Conservation (phyloP, 2,888 invertebrate species). For the Limnephilus marmoratus region DNA sequence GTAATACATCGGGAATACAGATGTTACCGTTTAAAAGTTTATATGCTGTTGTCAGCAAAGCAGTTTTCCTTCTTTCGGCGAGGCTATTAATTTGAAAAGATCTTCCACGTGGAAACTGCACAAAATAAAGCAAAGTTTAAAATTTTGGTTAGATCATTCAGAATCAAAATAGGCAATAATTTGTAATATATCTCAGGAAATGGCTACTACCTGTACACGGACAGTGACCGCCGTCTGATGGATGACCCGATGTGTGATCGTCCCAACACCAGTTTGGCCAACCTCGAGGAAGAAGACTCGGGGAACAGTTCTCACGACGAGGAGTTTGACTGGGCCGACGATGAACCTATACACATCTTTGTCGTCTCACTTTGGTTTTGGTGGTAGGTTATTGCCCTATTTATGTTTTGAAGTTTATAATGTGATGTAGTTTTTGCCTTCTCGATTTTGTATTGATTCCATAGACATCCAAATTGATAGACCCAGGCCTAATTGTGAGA, state of each 20-base stretch:
- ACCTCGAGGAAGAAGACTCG: conserved; percentile 8
- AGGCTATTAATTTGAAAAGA: too few species aligned
- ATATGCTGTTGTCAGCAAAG: too few species aligned
- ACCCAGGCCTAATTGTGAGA: too few species aligned
- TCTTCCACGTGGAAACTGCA: too few species aligned
- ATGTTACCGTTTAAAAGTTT: too few species aligned
- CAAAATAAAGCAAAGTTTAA: too few species aligned
- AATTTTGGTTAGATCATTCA: neutral
- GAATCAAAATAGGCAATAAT: neutral
- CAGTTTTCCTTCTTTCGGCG: too few species aligned
- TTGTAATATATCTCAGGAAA: conserved; percentile 75
- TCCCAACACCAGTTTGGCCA: conserved; percentile 57
- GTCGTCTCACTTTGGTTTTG: conserved; percentile 88
- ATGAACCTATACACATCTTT: conserved; percentile 82
- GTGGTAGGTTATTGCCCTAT: conserved; percentile 76
- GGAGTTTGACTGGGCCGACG: conserved; percentile 71
- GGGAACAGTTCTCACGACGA: conserved; percentile 49
- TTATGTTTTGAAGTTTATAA: neutral
- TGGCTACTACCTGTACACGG: conserved; percentile 86
- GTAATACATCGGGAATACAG: too few species aligned
- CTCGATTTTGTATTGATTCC: too few species aligned
- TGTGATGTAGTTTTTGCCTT: too few species aligned
- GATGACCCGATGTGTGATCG: conserved; percentile 72
- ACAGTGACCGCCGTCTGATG: conserved; percentile 75
- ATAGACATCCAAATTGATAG: too few species aligned